These are phyloP conservation scores for Lagopus muta DNA, from an alignment of 2,113 vertebrate genomes.

Conservation along the genomic window DNA sequence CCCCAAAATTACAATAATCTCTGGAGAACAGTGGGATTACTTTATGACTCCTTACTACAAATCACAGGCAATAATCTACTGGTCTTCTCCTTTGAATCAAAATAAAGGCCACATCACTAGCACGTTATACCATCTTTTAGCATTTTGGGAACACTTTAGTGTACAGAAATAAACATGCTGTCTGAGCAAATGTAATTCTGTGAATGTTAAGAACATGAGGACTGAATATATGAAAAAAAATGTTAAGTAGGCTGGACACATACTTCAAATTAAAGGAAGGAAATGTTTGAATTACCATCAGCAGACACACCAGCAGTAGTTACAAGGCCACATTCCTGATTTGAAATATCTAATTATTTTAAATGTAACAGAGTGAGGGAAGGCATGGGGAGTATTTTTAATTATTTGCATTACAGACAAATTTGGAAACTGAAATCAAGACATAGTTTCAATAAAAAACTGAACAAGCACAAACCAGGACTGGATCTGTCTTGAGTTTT, in stretches of 20 bases:
- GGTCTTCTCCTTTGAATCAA: background rate
- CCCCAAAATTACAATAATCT: background rate
- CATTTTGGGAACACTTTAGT: background rate
- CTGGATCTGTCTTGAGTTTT: background rate
- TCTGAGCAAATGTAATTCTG: background rate
- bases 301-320: background rate
- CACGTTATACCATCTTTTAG: background rate
- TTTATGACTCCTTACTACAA: background rate
- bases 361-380: background rate
- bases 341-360: background rate
- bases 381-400: background rate
- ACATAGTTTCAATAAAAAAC: background rate
- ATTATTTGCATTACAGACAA: background rate
- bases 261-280: background rate
- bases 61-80: background rate
- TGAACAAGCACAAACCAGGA: background rate
- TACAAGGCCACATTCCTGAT: background rate
- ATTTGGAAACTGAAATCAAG: background rate
- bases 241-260: rapidly evolving
- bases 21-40: background rate
- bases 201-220: background rate
- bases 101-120: background rate
- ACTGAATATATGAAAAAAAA: background rate
- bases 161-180: background rate
- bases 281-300: background rate